Base-by-base conservation (phyloP, 2,888 invertebrate species). In the Agelastica alni region DNA sequence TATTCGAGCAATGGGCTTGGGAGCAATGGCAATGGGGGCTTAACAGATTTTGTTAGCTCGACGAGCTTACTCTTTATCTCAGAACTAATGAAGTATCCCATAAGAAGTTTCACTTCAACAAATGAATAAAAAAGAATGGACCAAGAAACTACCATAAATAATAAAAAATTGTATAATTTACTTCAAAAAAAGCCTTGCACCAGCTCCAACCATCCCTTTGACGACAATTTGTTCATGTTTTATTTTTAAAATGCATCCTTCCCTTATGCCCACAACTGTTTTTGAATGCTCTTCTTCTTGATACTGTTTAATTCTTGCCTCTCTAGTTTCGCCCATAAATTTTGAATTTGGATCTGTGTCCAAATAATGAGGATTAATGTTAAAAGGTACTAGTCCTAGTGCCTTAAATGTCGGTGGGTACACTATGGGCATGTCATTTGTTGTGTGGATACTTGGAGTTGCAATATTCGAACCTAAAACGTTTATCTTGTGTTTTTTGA, bases 371-470 rank as follows among this genome's bases (percentile, higher is more conserved):
- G 92, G 90, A 74, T 93, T 93, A 54, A 92, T 91, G 72, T 92
- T 91, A 73, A 91, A 91, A 3, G 89, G 88, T 9, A 92, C 84
- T 48, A 92, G 78, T 28, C 81, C 80, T 37, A 92, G 78, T 0
- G 87, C 91, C 59, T 85, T 79, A 75, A 91, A 88, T 43, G 80
- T 80, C 17, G 89, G 88, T 31, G 91, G 91, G 72, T 83, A 85
- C n/a, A 83, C 83, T 52, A 93, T 89, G 2, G 92, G 93, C 92
- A 93, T 92, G 71, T 93, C 92, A 79, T 93, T 93, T 39, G 92
- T 92, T 3, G 91, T 92, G 66, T 86, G 82, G 64, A 93, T 92
- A 61, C 85, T 88, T 61, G 79, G 78, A 1, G 92, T 91, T 6
- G 91, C 88, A 9, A 92, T 88, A 80, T 92, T 93, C 9, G 90